phyloP scores from a whole-genome alignment of 1,140 invertebrate species.

The Littorina saxatilis region DNA sequence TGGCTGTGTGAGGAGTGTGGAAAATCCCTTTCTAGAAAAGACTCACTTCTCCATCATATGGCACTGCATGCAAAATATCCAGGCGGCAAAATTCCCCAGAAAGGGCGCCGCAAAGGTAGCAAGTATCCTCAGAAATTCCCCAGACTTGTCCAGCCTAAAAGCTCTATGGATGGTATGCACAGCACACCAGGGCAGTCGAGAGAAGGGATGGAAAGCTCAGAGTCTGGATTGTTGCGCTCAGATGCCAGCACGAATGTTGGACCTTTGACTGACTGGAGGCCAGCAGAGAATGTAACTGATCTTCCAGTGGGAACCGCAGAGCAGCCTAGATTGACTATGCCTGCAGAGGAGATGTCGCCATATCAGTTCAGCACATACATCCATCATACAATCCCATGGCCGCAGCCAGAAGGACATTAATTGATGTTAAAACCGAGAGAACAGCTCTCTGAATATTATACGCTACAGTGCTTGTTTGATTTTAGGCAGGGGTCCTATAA shows the following conservation, averaged over 20 bases:
- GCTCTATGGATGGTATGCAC: too few relatives aligned
- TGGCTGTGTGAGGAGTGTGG: not conserved
- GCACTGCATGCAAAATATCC: not conserved
- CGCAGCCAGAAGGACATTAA: not conserved
- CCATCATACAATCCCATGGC: not conserved
- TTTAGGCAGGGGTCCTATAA: too few relatives aligned
- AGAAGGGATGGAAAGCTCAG: not conserved
- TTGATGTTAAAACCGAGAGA: too few relatives aligned
- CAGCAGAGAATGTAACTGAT: not conserved
- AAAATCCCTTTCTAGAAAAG: not conserved
- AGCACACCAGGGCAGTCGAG: too few relatives aligned
- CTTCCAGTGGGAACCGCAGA: not conserved
- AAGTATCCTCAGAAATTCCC: not conserved
- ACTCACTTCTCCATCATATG: not conserved
- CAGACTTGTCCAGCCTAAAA: too few relatives aligned
- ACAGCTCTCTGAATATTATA: too few relatives aligned
- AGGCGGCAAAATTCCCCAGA: not conserved
- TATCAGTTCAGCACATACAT: not conserved
- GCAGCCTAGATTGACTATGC: not conserved
- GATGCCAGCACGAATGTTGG: not conserved
- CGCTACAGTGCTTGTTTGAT: too few relatives aligned
- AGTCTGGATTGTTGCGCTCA: not conserved
- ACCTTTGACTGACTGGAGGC: not conserved
- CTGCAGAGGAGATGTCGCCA: not conserved
- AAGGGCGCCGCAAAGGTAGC: not conserved